Percentiles rank a stretch among this genome's conserved stretches.
phyloP scores from a whole-genome alignment of 2,113 vertebrate species.

The Petromus typicus region DNA sequence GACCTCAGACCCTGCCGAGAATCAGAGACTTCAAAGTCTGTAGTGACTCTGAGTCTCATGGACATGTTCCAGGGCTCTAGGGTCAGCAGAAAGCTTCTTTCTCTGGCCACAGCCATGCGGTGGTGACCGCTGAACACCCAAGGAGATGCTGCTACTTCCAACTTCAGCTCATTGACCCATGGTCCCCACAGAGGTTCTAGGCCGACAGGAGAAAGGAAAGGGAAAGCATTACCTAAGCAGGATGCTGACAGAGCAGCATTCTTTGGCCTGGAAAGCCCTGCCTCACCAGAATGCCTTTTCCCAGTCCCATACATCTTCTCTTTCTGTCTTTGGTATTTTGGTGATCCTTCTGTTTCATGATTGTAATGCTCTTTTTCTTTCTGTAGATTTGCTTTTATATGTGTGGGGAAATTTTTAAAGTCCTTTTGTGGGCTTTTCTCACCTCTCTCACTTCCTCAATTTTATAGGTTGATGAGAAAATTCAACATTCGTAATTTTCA shows the following conservation, averaged over 20 bases:
- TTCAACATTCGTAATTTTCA: neutral
- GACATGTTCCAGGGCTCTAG: neutral
- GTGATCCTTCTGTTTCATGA: neutral
- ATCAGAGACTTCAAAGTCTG: neutral
- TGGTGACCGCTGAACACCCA: neutral
- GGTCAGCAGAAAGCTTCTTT: neutral
- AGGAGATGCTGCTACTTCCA: neutral
- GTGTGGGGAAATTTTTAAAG: neutral
- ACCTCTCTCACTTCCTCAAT: neutral
- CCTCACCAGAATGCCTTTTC: neutral
- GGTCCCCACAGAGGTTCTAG: neutral
- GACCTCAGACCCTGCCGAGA: neutral
- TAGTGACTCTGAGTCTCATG: neutral
- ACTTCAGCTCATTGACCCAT: neutral
- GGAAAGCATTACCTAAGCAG: fast-evolving
- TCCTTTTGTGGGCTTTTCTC: neutral
- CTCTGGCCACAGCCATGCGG: neutral
- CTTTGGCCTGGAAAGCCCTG: neutral
- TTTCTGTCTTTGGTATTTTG: neutral
- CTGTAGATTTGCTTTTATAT: neutral
- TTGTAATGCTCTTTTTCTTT: neutral
- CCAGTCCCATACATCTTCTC: neutral
- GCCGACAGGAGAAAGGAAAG: neutral
- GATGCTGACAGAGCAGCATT: fast-evolving
- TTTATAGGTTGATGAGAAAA: neutral